Base-by-base conservation (phyloP, 2,113 vertebrate species). In the Dendropsophus ebraccatus region DNA sequence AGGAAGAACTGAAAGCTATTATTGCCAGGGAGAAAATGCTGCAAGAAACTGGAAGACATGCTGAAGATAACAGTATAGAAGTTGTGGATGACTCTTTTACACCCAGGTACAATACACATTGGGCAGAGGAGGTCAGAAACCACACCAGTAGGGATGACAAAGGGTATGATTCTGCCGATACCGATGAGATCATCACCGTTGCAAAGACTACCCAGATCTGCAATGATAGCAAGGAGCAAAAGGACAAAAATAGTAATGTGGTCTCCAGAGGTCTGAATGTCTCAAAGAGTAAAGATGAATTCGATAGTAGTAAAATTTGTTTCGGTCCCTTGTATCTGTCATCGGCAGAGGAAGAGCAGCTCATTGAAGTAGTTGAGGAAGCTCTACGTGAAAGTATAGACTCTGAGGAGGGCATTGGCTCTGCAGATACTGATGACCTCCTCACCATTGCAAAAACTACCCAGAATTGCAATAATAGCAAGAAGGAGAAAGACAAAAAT, bases 381-480 rank as follows among this genome's bases (percentile, higher is more conserved):
- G n/a, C n/a, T n/a, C n/a, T n/a, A n/a, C n/a, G n/a, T n/a, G n/a
- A n/a, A n/a, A n/a, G n/a, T n/a, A n/a, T n/a, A n/a, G n/a, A n/a
- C n/a, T n/a, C n/a, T n/a, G n/a, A n/a, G n/a, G n/a, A n/a, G n/a
- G n/a, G n/a, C n/a, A n/a, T n/a, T 79, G 95, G 97, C 90, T 98
- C 96, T 1, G 95, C 94, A 28, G 96, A 95, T 91, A 97, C 96
- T 0, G 97, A 97, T 92, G 96, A 99, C 92, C 96, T 98, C 60
- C 92, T 41, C 41, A 41, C 41, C 41, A 8, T 41, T 3, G 41
- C 41, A 41, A 41, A 41, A 41, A 41, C 41, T 41, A 41, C 41
- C 41, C 3, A 41, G 41, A 41, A 41, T 8, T 41, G 41, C 41
- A 41, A 8, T 3, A 41, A 41, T 41, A 8, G 8, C 41, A 41